Percentiles rank a stretch among this genome's conserved stretches.
phyloP scores from a whole-genome alignment of 2,888 invertebrate genomes.

The Brachynemurus nebulosus region DNA sequence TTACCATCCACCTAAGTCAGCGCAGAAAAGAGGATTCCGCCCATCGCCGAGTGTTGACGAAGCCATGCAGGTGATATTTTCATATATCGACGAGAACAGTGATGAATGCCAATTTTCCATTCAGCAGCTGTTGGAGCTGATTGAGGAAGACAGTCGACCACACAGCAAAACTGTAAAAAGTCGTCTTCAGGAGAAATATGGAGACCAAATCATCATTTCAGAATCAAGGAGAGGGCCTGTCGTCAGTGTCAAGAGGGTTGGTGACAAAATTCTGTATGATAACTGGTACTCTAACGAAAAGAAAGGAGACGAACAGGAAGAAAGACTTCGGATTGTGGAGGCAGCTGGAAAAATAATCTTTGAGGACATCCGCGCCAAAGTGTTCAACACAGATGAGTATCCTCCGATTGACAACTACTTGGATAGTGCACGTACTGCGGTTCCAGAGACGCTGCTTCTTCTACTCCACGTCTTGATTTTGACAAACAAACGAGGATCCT shows the following conservation, averaged over 20 bases:
- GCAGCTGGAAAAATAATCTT: slow-evolving; percentile 13
- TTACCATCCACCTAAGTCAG: neutral
- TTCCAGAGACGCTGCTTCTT: too few species aligned
- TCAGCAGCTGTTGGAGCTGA: too few species aligned
- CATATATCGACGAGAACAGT: too few species aligned
- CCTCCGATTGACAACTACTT: slow-evolving; percentile 13
- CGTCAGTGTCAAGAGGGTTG: slow-evolving; percentile 16
- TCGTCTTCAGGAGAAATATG: slow-evolving; percentile 14
- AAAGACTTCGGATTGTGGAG: slow-evolving; percentile 12
- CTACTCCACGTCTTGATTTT: slow-evolving; percentile 13
- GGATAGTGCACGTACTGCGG: too few species aligned
- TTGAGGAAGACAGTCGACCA: slow-evolving; percentile 13
- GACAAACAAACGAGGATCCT: slow-evolving; percentile 12
- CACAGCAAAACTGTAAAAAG: slow-evolving; percentile 13
- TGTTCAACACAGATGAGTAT: slow-evolving; percentile 12
- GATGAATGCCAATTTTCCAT: too few species aligned
- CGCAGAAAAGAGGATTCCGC: too few species aligned
- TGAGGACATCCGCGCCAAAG: slow-evolving; percentile 15
- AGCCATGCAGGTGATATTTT: too few species aligned
- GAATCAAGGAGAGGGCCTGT: too few species aligned
- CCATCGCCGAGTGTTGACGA: too few species aligned
- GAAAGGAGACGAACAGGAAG: slow-evolving; percentile 11
- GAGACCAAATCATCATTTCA: slow-evolving; percentile 14
- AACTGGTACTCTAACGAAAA: slow-evolving; percentile 12
- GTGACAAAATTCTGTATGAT: slow-evolving; percentile 14